Evolutionary conservation across 2,113 vertebrate genomes (phyloP).

Genomic region (Felis chaus): DNA sequence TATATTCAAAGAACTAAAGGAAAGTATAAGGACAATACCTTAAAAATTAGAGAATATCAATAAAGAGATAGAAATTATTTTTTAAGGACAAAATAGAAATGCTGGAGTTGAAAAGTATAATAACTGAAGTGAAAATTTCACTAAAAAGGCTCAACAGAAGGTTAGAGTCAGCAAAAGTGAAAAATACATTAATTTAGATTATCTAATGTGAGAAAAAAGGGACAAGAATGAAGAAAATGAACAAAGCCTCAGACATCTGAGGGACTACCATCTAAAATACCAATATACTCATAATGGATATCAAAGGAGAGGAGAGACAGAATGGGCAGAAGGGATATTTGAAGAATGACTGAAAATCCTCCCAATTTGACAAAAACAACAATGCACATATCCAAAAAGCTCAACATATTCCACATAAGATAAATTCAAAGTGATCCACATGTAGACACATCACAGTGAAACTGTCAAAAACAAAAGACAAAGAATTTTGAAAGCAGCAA

Average conservation of each 20-base stretch:
- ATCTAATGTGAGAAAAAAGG: neutral
- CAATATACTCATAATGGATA: neutral
- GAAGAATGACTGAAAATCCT: neutral
- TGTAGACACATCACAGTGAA: neutral
- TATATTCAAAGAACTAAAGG: neutral
- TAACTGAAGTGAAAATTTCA: neutral
- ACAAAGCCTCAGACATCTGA: neutral
- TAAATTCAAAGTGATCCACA: neutral
- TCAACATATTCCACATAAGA: neutral
- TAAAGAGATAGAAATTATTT: neutral
- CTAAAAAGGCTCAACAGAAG: neutral
- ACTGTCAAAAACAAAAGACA: neutral
- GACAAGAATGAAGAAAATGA: neutral
- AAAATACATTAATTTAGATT: neutral
- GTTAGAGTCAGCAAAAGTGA: neutral
- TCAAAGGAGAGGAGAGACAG: neutral
- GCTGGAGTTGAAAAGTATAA: neutral
- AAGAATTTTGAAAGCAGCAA: neutral
- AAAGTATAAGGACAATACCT: neutral
- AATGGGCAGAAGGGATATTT: neutral
- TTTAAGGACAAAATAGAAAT: neutral
- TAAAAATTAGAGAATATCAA: neutral
- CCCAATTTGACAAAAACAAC: neutral
- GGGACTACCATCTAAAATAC: neutral
- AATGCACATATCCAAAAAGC: neutral